Evolutionary conservation across 2,113 vertebrate species (phyloP).

Genomic region (Seriola dumerili): DNA sequence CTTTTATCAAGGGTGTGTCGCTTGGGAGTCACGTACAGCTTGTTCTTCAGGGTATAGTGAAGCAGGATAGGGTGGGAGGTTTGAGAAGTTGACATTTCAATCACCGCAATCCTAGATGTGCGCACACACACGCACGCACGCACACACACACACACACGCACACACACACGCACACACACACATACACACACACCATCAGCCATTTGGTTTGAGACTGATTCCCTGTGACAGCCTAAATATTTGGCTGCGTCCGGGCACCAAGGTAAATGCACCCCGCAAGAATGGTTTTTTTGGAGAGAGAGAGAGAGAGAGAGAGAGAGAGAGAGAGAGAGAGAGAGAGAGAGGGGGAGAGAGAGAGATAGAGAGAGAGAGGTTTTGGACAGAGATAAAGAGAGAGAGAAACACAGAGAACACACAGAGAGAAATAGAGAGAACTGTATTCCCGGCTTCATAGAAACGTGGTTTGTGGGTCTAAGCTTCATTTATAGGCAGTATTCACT

Average conservation of each 20-base stretch:
- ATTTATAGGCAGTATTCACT: too few relatives aligned
- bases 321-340: constrained; percentile 12
- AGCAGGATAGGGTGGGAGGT: constrained; percentile 42
- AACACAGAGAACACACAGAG: constrained; percentile 17
- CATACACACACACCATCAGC: constrained; percentile 53
- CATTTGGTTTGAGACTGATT: constrained; percentile 85
- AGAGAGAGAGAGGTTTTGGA: constrained; percentile 37
- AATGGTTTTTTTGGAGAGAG: constrained; percentile 63
- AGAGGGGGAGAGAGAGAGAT: neutral
- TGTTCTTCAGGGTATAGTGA: constrained; percentile 47
- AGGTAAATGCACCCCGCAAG: constrained; percentile 79
- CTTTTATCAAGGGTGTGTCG: neutral
- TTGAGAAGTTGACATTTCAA: constrained; percentile 72
- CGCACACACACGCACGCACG: constrained; percentile 26
- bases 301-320: constrained; percentile 39
- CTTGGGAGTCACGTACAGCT: constrained; percentile 26
- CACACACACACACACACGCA: too few relatives aligned
- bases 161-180: constrained; percentile 30
- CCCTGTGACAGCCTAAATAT: constrained; percentile 85
- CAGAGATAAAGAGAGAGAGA: constrained; percentile 49
- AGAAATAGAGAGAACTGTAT: constrained; percentile 19
- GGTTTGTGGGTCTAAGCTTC: constrained; percentile 34
- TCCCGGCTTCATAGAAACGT: constrained; percentile 34
- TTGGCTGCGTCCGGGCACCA: constrained; percentile 79
- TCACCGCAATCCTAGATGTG: constrained; percentile 61